Evolutionary conservation across 2,113 vertebrate genomes (phyloP).

Genomic region (Pionites leucogaster): DNA sequence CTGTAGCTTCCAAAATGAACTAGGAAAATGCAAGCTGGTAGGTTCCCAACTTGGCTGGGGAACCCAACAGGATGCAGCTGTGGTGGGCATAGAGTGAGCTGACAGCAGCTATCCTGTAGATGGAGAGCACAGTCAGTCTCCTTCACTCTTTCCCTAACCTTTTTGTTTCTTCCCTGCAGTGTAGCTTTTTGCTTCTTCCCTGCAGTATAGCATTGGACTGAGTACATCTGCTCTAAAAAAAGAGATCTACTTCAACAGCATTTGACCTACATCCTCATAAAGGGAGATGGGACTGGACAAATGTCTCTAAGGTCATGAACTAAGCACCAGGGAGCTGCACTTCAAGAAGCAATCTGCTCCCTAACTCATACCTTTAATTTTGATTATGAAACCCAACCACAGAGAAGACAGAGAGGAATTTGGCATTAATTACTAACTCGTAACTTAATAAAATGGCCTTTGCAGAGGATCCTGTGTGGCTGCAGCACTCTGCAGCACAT

Average conservation of each 20-base stretch:
- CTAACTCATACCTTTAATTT: slow-evolving; percentile 40
- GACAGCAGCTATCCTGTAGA: background rate
- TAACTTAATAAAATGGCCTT: slow-evolving; percentile 9
- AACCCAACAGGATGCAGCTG: background rate
- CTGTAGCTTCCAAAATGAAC: background rate
- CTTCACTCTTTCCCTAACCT: background rate
- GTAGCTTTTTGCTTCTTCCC: background rate
- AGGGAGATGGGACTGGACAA: background rate
- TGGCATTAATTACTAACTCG: slow-evolving; percentile 41
- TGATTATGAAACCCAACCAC: slow-evolving; percentile 25
- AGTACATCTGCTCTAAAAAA: background rate
- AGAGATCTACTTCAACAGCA: background rate
- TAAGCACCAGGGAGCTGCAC: slow-evolving; percentile 1
- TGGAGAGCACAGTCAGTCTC: background rate
- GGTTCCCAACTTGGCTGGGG: background rate
- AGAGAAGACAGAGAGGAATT: slow-evolving; percentile 47
- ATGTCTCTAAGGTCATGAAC: background rate
- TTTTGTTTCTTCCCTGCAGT: background rate
- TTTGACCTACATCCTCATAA: slow-evolving; percentile 27
- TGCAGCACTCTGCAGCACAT: background rate
- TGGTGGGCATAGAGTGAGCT: background rate
- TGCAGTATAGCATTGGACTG: background rate
- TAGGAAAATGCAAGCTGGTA: background rate
- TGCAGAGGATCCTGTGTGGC: slow-evolving; percentile 12
- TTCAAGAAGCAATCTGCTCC: slow-evolving; percentile 29